These are phyloP conservation scores for Torymus aiolomorphi DNA, from an alignment of 2,888 invertebrate species.

Conservation along the genomic window DNA sequence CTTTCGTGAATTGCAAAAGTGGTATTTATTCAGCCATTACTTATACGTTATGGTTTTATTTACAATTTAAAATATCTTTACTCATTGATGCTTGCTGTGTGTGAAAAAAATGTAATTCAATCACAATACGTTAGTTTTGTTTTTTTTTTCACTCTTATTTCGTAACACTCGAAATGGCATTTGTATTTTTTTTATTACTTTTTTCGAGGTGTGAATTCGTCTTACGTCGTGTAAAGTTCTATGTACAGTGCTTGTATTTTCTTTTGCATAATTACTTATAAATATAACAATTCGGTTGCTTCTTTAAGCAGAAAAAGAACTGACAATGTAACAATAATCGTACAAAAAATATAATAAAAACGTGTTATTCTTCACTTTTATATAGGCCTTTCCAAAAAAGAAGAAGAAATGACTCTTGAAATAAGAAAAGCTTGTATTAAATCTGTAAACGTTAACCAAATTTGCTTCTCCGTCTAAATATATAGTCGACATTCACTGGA, in stretches of 20 bases:
- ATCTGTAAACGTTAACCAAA: constrained; percentile 7
- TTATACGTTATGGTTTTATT: constrained; percentile 46
- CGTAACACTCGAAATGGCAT: constrained; percentile 54
- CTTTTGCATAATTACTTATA: constrained; percentile 49
- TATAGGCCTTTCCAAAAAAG: constrained; percentile 37
- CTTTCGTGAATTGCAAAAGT: constrained; percentile 39
- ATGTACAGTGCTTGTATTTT: constrained; percentile 56
- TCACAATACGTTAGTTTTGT: constrained; percentile 49
- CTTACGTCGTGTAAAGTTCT: constrained; percentile 48
- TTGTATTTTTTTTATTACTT: constrained; percentile 31
- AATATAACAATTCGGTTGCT: constrained; percentile 56
- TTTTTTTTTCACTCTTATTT: constrained; percentile 24
- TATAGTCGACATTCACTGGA: not conserved
- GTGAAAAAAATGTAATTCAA: constrained; percentile 55
- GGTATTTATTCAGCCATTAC: constrained; percentile 46
- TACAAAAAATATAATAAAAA: constrained; percentile 55
- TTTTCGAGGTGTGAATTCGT: constrained; percentile 41
- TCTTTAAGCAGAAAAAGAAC: constrained; percentile 48
- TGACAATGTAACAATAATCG: constrained; percentile 49
- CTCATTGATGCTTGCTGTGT: constrained; percentile 41
- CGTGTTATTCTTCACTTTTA: constrained; percentile 17
- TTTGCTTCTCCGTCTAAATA: not conserved
- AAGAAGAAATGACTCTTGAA: constrained; percentile 25
- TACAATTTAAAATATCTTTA: constrained; percentile 55
- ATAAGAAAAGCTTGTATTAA: constrained; percentile 20